Base-by-base conservation (phyloP, 30 jellyfish, hydroid and myxozoan species). In the Cassiopea andromeda region DNA sequence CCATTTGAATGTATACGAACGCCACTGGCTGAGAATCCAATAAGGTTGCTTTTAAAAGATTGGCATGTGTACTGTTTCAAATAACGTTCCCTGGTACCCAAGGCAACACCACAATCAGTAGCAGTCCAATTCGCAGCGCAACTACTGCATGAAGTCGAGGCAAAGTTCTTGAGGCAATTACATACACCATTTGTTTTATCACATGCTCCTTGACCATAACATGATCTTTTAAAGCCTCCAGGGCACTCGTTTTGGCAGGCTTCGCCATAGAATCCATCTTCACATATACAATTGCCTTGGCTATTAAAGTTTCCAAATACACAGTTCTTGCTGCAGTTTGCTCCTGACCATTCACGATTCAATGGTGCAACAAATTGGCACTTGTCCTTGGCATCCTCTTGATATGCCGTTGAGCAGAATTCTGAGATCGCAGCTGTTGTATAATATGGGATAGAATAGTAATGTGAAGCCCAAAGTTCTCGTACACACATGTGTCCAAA, bases 91-190 rank as follows among this genome's bases (percentile, higher is more conserved):
- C 66, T 49, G 8, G 77, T 59, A 4, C 78, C 73, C 67, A 17
- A 9, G 27, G 78, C 93, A 49, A 86, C 64, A 17, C 89, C 89
- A 38, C 93, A 86, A 38, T 86, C 93, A 46, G 78, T 44, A 12
- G 74, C 7, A 14, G 93, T 86, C 93, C 93, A 86, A 79, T 86
- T 86, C 48, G 73, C 61, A 17, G 93, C 89, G 44, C 93, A 86
- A 1, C 77, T 77, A 46, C 66, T 48, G 44, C 93, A 86, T 15
- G 80, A 15, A 7, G 87, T 18, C 38, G 46, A 45, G 9, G 50
- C 60, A 54, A 80, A 79, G 82, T 88, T 88, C 8, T 73, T 18
- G 46, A 64, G 68, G 59, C 95, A 88, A 68, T 43, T 75, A 73
- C 95, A 88, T 12, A 57, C 61, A 43, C 95, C 95, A 38, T 47